phyloP scores from a whole-genome alignment of 2,113 vertebrate genomes.

The Pelusios castaneus region DNA sequence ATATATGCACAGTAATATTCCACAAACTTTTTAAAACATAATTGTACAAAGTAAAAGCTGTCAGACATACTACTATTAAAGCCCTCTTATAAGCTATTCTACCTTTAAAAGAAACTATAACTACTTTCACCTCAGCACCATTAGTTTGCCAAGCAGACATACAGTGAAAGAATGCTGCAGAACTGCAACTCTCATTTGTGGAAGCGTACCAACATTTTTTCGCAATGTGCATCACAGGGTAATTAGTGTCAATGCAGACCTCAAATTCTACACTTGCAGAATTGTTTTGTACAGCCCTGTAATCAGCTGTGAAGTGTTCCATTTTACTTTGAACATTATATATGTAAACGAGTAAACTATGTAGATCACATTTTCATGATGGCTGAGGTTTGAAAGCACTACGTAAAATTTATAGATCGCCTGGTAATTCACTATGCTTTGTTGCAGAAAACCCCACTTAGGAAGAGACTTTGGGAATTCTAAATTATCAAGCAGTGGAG shows the following conservation, averaged over 20 bases:
- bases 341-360: neutral
- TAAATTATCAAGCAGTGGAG: neutral
- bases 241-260: neutral
- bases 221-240: neutral
- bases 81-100: slow-evolving; percentile 12
- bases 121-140: neutral
- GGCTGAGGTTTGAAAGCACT: slow-evolving; percentile 8
- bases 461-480: neutral
- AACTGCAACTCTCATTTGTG: neutral
- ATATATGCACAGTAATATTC: slow-evolving; percentile 21
- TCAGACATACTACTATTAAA: slow-evolving; percentile 22
- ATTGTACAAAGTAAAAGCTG: slow-evolving; percentile 19
- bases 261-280: neutral
- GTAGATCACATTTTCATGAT: neutral
- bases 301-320: neutral
- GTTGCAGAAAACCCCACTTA: neutral
- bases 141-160: neutral
- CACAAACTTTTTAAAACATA: slow-evolving; percentile 18
- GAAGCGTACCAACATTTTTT: neutral
- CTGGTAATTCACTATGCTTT: neutral
- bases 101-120: neutral
- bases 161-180: neutral
- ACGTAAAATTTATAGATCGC: neutral
- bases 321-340: neutral
- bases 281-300: neutral